Evolutionary conservation across 2,888 invertebrate genomes (phyloP).

Genomic region (Tanypteryx hageni): DNA sequence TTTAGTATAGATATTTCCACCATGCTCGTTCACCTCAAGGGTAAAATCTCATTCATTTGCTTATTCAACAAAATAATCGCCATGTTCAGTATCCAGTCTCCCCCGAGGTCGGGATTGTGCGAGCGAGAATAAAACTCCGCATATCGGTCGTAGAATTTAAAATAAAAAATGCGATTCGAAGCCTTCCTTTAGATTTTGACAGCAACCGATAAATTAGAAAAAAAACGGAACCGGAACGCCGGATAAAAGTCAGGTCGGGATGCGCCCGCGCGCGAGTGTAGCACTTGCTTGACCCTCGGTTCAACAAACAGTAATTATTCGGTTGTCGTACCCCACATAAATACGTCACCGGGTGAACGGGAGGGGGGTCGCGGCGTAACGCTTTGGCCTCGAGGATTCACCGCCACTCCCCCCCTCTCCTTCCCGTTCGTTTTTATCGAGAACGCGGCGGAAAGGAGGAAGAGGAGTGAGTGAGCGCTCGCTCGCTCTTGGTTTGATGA

Average conservation of each 20-base stretch:
- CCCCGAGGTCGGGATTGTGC: too few species aligned
- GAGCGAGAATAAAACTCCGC: too few species aligned
- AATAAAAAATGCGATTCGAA: not conserved
- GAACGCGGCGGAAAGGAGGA: not conserved
- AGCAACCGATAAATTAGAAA: not conserved
- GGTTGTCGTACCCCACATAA: conserved; percentile 25
- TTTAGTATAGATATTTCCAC: too few species aligned
- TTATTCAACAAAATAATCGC: too few species aligned
- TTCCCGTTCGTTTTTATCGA: not conserved
- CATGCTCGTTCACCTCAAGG: too few species aligned
- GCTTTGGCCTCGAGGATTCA: not conserved
- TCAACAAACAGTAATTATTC: not conserved
- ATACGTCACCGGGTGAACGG: not conserved
- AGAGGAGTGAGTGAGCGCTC: not conserved
- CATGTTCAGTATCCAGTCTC: too few species aligned
- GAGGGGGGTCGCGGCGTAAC: not conserved
- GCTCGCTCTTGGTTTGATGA: not conserved
- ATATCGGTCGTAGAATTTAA: not conserved
- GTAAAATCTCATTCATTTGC: too few species aligned
- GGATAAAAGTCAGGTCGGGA: not conserved
- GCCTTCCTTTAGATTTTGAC: not conserved
- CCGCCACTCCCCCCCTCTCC: not conserved
- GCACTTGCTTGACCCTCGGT: not conserved
- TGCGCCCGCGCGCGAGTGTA: not conserved
- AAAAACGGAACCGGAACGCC: not conserved